These are phyloP conservation scores for Tenrec ecaudatus DNA, from an alignment of 2,113 vertebrate genomes.

Conservation along the genomic window DNA sequence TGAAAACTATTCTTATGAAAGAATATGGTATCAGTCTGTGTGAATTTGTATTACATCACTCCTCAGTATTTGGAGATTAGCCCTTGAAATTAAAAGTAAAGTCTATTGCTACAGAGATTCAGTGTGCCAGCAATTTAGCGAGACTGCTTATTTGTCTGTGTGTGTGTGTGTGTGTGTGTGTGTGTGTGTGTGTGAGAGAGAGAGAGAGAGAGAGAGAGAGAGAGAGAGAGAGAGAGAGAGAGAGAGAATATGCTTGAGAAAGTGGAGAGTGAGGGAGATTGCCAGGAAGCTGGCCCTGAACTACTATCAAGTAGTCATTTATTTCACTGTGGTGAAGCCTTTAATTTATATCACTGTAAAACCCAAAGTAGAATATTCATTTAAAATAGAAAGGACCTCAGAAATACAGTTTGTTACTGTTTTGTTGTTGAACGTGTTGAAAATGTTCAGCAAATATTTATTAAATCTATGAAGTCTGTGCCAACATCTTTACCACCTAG, in stretches of 20 bases:
- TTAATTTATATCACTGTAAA: no score
- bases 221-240: not conserved
- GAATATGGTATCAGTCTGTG: not conserved
- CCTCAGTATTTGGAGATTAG: not conserved
- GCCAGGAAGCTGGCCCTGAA: not conserved
- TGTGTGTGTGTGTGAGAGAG: not conserved
- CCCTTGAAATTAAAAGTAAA: not conserved
- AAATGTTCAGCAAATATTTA: not conserved
- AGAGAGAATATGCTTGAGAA: no score
- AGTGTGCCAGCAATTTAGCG: not conserved
- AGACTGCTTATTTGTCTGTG: not conserved
- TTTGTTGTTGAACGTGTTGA: not conserved
- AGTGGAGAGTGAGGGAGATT: not conserved
- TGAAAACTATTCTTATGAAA: conserved; percentile 44
- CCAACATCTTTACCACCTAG: not conserved
- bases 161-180: not conserved
- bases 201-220: not conserved
- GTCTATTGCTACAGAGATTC: conserved; percentile 7
- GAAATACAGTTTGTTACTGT: not conserved
- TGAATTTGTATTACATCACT: not conserved
- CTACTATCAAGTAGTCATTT: not conserved
- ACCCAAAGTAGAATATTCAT: no score
- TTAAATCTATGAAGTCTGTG: not conserved
- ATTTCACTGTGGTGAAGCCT: not conserved
- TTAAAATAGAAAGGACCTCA: not conserved